Conservation (phyloP, 64 coral and sea anemone genomes). For the Dendronephthya gigantea region DNA sequence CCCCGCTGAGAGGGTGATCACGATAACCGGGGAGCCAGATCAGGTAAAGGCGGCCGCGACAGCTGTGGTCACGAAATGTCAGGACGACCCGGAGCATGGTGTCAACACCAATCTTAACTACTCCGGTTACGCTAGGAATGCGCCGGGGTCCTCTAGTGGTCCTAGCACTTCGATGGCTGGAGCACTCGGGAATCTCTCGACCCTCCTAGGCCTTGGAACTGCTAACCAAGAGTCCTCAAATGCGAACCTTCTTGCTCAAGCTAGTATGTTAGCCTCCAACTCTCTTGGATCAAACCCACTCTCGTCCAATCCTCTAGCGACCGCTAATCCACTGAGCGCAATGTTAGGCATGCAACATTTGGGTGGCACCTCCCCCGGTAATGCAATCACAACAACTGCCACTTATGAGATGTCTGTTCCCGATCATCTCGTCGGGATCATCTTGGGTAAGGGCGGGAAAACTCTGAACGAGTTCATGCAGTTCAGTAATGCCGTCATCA, state of each 20-base stretch:
- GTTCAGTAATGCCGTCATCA: slow-evolving; percentile 81
- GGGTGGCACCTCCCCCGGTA: slow-evolving; percentile 37
- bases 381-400: slow-evolving; percentile 80
- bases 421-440: slow-evolving; percentile 80
- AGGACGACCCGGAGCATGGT: slow-evolving; percentile 91
- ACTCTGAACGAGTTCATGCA: slow-evolving; percentile 99
- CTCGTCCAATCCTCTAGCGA: slow-evolving; percentile 54
- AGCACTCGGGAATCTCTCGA: slow-evolving; percentile 43
- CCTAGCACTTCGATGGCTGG: slow-evolving; percentile 28
- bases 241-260: slow-evolving; percentile 74
- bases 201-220: slow-evolving; percentile 42
- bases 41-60: slow-evolving; percentile 79
- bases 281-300: slow-evolving; percentile 44
- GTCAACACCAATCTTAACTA: slow-evolving; percentile 95
- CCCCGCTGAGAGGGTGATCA: slow-evolving; percentile 69
- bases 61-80: slow-evolving; percentile 61
- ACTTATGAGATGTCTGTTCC: slow-evolving; percentile 93
- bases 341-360: slow-evolving; percentile 60
- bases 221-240: slow-evolving; percentile 25
- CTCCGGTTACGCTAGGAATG: slow-evolving; percentile 39
- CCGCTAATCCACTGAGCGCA: slow-evolving; percentile 49
- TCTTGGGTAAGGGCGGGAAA: slow-evolving; percentile 88
- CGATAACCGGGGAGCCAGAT: slow-evolving; percentile 57
- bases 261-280: slow-evolving; percentile 64
- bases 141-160: slow-evolving; percentile 37